Conservation (phyloP, 2,888 invertebrate species). For the Punctoribates punctum region DNA sequence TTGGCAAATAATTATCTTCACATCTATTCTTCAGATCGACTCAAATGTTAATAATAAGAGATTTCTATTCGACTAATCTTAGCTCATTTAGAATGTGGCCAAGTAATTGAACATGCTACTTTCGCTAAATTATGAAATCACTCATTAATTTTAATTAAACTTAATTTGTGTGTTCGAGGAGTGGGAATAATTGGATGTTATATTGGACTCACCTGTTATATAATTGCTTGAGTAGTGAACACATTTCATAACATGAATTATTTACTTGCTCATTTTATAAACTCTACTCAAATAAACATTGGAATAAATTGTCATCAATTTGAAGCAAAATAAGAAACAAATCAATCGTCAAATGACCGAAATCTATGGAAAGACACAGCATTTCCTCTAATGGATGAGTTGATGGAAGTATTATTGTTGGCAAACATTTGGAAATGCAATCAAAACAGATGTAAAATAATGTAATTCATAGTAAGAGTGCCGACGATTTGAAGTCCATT, state of each 20-base stretch:
- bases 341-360: too few relatives aligned
- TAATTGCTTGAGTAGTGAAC: neutral
- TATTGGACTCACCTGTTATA: constrained; percentile 4
- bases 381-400: too few relatives aligned
- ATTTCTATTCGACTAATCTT: too few relatives aligned
- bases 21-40: neutral
- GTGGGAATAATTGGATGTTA: neutral
- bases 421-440: neutral
- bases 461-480: neutral
- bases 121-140: too few relatives aligned
- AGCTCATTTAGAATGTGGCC: too few relatives aligned
- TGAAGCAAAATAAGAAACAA: neutral
- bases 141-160: neutral
- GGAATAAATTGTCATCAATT: neutral
- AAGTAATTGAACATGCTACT: too few relatives aligned
- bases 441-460: neutral
- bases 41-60: neutral
- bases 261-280: neutral
- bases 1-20: neutral
- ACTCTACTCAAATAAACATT: neutral
- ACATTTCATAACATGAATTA: neutral
- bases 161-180: too few relatives aligned
- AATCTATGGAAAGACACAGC: too few relatives aligned
- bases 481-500: neutral
- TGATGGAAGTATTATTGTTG: neutral